Evolutionary conservation across 2,888 invertebrate species (phyloP), one percentile per base, ranked within the genome.

Genomic region (Limnephilus lunatus): DNA sequence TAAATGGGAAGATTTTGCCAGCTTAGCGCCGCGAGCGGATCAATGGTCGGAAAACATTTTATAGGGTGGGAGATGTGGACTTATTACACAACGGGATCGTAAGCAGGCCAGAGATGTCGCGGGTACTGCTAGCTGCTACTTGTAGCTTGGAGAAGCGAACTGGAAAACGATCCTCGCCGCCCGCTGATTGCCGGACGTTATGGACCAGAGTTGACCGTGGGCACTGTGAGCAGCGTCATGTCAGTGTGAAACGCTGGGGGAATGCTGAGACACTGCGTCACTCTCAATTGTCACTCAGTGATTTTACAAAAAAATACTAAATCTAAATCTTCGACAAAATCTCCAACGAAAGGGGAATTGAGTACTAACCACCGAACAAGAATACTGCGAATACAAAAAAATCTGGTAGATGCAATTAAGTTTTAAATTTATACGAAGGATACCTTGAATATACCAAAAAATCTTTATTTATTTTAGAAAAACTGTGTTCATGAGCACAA

Each of bases 1-100:
- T 92, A 93, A 93, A 93, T 92, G 93, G 93, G 89, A 92, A 91
- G 93, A 92, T 92, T 91, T 85, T 53, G 91, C 86, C 87, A 90
- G 91, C 92, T 92, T 91, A 93, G 92, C 89, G 91, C 83, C 30
- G 91, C 92, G 85, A 92, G 91, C 91, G 90, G 92, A 92, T 92
- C 92, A 92, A 93, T 91, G 92, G 85, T 81, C 30, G 89, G 86
- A 86, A 91, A 90, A 91, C 92, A 90, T 85, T 91, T 92, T 89
- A 90, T 92, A 90, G 89, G 48, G 30, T 48, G 89, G 31, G 81
- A 85, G 88, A 90, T 82, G 91, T 48, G 91, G 91, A 90, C 90
- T 91, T 92, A 92, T 92, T 91, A 89, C 85, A 89, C 83, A 91
- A 88, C 48, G 31, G 48, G 30, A 81, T 89, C 39, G 30, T 83